These are phyloP conservation scores for Chymomyza fuscimana DNA, from an alignment of 2,888 invertebrate genomes.

Conservation along the genomic window DNA sequence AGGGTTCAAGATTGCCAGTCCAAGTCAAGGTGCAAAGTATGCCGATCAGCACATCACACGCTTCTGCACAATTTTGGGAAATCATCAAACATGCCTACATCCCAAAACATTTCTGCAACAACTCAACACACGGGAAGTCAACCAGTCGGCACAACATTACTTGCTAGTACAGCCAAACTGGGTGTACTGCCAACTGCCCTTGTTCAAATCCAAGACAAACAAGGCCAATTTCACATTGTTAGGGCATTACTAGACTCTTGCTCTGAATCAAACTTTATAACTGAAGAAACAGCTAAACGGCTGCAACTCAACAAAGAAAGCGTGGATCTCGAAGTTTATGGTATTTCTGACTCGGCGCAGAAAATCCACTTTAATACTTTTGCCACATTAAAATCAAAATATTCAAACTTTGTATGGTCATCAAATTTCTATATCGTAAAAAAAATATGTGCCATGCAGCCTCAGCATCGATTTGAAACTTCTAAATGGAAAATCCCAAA, in stretches of 20 bases:
- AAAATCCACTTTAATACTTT: too few species aligned
- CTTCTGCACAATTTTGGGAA: neutral
- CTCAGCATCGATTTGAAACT: too few species aligned
- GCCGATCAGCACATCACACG: conserved; percentile 8
- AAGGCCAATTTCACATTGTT: neutral
- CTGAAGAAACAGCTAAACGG: conserved; percentile 30
- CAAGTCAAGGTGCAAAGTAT: conserved; percentile 9
- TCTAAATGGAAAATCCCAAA: too few species aligned
- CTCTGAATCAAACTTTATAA: conserved; percentile 21
- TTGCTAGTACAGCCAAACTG: conserved; percentile 2
- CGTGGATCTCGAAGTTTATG: too few species aligned
- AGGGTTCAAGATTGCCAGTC: neutral
- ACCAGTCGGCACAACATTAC: neutral
- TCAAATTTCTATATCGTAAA: too few species aligned
- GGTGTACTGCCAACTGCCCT: conserved; percentile 11
- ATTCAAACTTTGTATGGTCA: too few species aligned
- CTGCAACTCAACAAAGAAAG: conserved; percentile 20
- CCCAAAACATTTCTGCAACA: neutral
- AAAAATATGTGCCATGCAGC: too few species aligned
- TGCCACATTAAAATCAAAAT: too few species aligned
- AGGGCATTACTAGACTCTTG: conserved; percentile 7
- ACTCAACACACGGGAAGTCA: neutral
- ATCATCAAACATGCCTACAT: neutral
- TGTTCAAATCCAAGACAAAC: neutral
- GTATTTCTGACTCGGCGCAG: too few species aligned